Percentiles rank a stretch among this genome's conserved stretches.
phyloP scores from a whole-genome alignment of 2,113 vertebrate species.

The Promerops cafer region DNA sequence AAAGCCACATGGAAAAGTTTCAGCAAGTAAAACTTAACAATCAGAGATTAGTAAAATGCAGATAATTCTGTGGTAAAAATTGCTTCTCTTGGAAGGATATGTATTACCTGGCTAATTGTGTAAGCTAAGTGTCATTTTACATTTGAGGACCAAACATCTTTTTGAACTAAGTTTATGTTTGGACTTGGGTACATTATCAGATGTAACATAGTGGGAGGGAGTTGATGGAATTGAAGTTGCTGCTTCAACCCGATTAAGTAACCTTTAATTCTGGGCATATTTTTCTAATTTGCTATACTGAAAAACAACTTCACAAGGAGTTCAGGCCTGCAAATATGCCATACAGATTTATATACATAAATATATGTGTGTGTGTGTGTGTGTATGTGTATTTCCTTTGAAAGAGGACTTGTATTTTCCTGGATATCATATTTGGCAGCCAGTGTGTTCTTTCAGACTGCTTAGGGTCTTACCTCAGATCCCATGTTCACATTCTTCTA shows the following conservation, averaged over 20 bases:
- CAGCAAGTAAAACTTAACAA: slow-evolving; percentile 22
- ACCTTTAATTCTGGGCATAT: slow-evolving; percentile 67
- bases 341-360: slow-evolving; percentile 18
- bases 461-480: slow-evolving; percentile 28
- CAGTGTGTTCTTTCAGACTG: slow-evolving; percentile 16
- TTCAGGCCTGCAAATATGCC: slow-evolving; percentile 55
- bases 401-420: slow-evolving; percentile 55
- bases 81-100: slow-evolving; percentile 16
- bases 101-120: slow-evolving; percentile 60
- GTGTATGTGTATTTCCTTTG: slow-evolving; percentile 39
- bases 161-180: slow-evolving; percentile 72
- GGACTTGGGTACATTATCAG: slow-evolving; percentile 68
- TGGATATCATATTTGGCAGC: slow-evolving; percentile 36
- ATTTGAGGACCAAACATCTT: slow-evolving; percentile 60
- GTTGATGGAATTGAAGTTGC: slow-evolving; percentile 47
- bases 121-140: slow-evolving; percentile 61
- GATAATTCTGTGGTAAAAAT: slow-evolving; percentile 52
- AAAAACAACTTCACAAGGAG: slow-evolving; percentile 65
- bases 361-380: accelerated
- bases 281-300: slow-evolving; percentile 74
- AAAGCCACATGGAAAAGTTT: slow-evolving; percentile 48
- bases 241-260: slow-evolving; percentile 68
- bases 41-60: slow-evolving; percentile 27
- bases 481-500: slow-evolving; percentile 24
- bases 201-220: slow-evolving; percentile 62